Evolutionary conservation across 2,888 invertebrate genomes (phyloP), one percentile per base, ranked within the genome.

Genomic region (Fissipunctia ypsillon): DNA sequence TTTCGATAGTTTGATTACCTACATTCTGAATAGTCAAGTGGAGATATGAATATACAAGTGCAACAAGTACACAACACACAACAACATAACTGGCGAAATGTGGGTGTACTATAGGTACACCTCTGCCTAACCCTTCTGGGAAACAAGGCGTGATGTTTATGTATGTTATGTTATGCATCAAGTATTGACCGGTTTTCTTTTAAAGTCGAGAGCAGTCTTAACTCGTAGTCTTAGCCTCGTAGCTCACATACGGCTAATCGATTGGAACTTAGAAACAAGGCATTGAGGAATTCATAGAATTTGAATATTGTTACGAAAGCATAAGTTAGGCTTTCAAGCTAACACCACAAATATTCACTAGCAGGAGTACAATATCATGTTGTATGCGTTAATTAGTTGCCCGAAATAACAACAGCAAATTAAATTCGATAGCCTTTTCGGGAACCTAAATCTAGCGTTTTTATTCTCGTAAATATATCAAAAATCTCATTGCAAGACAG

Each of bases 401-500:
- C 10, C 3, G 22, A 66, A 28, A 41, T 41, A n/a, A 52, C 22
- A 43, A 9, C 2, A 9, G 9, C 2, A 14, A 3, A 12, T 19
- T 12, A 7, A 22, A 72, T 48, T 22, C 28, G 31, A 3, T 10
- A 57, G 3, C 16, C 10, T 45, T n/a, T n/a, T 14, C 9, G 7
- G 1, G 35, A 48, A 38, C 1, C 4, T 28, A 19, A 19, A 7
- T n/a, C 19, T 12, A 7, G 5, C 9, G 9, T 19, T 50, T 74
- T 38, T 25, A 48, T 54, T 19, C 43, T 48, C 14, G 22, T 35
- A 45, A 63, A 61, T 48, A 73, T 35, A 31, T 31, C 2, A 16
- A 63, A 41, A 67, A 76, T 45, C 10, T 54, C 56, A 61, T 48
- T 69, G 19, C 22, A 31, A 64, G 45, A 52, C 54, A 54, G n/a